Conservation (phyloP, 2,888 invertebrate species). For the Phaedon cochleariae region DNA sequence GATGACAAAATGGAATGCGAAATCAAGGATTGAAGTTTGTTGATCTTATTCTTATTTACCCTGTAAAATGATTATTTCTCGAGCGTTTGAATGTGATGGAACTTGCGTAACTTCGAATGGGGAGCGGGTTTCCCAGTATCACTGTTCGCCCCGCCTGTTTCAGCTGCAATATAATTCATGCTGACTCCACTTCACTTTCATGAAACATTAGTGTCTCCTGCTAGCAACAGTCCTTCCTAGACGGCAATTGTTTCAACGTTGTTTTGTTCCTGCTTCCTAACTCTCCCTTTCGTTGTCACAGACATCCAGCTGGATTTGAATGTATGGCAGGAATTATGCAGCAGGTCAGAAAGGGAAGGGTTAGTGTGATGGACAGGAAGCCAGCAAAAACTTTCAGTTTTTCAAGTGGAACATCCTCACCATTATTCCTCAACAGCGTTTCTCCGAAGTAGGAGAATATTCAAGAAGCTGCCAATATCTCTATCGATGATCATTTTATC, state of each 20-base stretch:
- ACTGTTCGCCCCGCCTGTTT: conserved; percentile 24
- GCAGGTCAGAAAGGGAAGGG: background rate
- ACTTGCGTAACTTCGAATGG: no score
- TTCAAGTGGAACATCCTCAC: no score
- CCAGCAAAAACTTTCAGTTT: background rate
- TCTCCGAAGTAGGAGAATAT: no score
- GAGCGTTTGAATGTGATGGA: no score
- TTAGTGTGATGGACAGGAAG: background rate
- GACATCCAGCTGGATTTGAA: background rate
- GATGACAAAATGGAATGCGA: no score
- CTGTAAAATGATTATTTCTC: no score
- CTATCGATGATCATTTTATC: no score
- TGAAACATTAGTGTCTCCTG: conserved; percentile 37
- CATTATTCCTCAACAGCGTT: no score
- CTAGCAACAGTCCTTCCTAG: conserved; percentile 18
- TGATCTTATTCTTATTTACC: no score
- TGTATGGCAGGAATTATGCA: background rate
- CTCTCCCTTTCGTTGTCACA: background rate
- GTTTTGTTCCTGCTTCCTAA: conserved; percentile 7
- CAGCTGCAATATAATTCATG: conserved; percentile 46
- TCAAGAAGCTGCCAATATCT: no score
- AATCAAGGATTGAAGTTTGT: no score
- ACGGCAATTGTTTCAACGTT: conserved; percentile 19
- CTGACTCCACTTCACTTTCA: conserved; percentile 38
- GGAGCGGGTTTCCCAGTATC: conserved; percentile 10